Percentiles rank a stretch among this genome's conserved stretches.
These are phyloP conservation scores for Hemiscyllium ocellatum DNA, from an alignment of 2,113 vertebrate genomes.

Conservation along the genomic window DNA sequence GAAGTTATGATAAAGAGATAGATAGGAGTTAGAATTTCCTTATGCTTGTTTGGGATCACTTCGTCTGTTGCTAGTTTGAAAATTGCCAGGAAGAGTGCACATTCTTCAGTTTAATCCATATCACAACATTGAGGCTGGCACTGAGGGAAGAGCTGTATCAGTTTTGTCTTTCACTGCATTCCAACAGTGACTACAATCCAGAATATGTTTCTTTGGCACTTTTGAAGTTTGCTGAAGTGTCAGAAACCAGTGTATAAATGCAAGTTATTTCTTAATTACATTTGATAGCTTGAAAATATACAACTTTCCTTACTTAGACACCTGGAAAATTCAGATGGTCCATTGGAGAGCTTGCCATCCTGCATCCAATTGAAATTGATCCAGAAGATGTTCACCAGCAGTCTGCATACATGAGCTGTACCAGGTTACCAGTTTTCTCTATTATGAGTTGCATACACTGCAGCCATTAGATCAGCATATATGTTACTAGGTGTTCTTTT, in stretches of 20 bases:
- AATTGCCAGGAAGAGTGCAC: neutral
- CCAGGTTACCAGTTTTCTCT: constrained; percentile 62
- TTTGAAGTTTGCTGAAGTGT: neutral
- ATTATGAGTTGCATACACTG: neutral
- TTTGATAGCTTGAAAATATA: constrained; percentile 40
- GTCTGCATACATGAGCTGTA: constrained; percentile 77
- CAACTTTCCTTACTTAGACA: constrained; percentile 60
- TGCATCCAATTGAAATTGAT: constrained; percentile 88
- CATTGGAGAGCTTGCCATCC: constrained; percentile 87
- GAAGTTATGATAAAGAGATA: neutral
- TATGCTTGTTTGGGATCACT: neutral
- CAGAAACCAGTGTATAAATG: neutral
- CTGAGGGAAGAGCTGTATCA: neutral
- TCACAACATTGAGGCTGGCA: neutral
- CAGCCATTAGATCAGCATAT: neutral
- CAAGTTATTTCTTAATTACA: neutral
- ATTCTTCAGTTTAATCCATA: neutral
- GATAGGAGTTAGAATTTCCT: neutral
- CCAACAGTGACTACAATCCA: neutral
- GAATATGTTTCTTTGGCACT: neutral
- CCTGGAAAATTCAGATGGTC: constrained; percentile 90
- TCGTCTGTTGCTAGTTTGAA: neutral
- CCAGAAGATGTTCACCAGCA: constrained; percentile 85
- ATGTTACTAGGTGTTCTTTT: neutral
- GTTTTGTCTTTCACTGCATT: neutral